A percentile compares a stretch with the other conserved stretches of the same genome.
phyloP scores from a whole-genome alignment of 1,140 invertebrate genomes.

The Thereuonema tuberculata region DNA sequence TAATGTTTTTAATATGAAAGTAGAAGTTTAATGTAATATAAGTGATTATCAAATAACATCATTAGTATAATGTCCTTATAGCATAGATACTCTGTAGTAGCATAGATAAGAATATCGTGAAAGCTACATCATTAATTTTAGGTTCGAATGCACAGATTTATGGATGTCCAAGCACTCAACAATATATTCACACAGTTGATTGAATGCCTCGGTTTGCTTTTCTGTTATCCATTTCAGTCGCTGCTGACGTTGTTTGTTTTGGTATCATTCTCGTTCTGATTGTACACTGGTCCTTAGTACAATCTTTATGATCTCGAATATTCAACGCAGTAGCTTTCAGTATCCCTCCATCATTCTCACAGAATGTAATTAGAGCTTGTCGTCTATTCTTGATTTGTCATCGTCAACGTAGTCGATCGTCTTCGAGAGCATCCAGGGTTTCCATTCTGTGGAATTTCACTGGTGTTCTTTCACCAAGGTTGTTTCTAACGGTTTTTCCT shows the following conservation, averaged over 20 bases:
- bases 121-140: constrained; percentile 2
- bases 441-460: background rate
- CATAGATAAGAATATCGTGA: constrained; percentile 5
- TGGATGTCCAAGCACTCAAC: constrained; percentile 3
- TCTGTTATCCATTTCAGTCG: constrained; percentile 7
- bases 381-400: constrained; percentile 6
- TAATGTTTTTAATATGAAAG: too few relatives aligned
- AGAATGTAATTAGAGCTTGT: constrained; percentile 9
- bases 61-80: background rate
- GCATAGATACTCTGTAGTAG: background rate
- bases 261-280: background rate
- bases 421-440: constrained; percentile 3
- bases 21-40: too few relatives aligned
- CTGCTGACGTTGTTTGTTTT: constrained; percentile 6
- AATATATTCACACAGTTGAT: constrained; percentile 8
- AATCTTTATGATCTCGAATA: background rate
- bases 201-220: constrained; percentile 5
- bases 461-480: background rate
- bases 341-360: constrained; percentile 9
- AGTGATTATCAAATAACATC: background rate
- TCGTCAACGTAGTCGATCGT: constrained; percentile 6
- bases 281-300: constrained; percentile 4
- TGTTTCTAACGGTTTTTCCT: constrained; percentile 3
- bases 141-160: constrained; percentile 8
- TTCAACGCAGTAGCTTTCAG: constrained; percentile 7